A percentile compares a stretch with the other conserved stretches of the same genome.
These are phyloP conservation scores for Brenthis hecate DNA, from an alignment of 2,888 invertebrate genomes.

Conservation along the genomic window DNA sequence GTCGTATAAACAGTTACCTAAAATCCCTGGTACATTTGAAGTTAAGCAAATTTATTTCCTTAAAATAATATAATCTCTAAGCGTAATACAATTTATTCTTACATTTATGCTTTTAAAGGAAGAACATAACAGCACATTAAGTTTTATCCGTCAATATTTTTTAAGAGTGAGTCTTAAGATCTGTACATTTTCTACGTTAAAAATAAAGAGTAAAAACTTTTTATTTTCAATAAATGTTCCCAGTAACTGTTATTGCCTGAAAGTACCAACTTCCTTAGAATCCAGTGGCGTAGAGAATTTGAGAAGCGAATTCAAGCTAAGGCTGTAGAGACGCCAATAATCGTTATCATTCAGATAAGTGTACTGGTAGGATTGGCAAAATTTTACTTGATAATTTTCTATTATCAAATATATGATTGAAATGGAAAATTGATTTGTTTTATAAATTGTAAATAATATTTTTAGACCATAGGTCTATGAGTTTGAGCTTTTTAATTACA, in stretches of 20 bases:
- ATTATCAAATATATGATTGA: not conserved
- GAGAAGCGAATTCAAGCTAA: constrained; percentile 55
- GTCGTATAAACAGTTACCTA: no score
- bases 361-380: constrained; percentile 40
- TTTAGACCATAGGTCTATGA: not conserved
- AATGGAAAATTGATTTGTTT: not conserved
- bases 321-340: constrained; percentile 70
- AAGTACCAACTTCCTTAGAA: constrained; percentile 41
- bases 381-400: not conserved
- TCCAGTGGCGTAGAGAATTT: constrained; percentile 56
- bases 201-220: not conserved
- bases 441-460: not conserved
- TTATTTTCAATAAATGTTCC: constrained; percentile 27
- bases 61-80: no score
- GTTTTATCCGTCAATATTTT: not conserved
- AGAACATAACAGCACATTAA: no score
- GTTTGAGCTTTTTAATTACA: no score
- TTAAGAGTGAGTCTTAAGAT: not conserved
- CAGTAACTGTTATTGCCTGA: constrained; percentile 32
- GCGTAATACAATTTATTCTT: no score
- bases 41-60: no score
- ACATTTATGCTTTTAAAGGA: no score
- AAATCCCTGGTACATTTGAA: no score
- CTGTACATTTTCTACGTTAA: not conserved
- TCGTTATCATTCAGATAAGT: constrained; percentile 71